These are phyloP conservation scores for Sebastes elongatus DNA, from an alignment of 2,797 vertebrate genomes.

Conservation along the genomic window DNA sequence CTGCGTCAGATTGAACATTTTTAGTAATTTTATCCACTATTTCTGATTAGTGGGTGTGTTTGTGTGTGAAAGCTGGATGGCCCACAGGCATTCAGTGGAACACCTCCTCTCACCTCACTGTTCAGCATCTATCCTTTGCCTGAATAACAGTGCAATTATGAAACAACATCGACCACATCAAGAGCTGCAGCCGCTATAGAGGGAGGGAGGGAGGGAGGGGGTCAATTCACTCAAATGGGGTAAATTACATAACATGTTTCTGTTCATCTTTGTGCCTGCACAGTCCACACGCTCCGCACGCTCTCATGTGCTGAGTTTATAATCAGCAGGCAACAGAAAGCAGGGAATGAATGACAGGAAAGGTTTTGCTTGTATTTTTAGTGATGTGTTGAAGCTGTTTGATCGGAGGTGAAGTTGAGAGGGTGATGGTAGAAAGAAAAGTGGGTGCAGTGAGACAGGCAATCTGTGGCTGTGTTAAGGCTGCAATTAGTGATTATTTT, in stretches of 20 bases:
- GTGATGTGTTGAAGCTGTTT: background rate
- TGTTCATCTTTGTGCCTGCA: constrained; percentile 30
- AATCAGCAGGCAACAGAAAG: constrained; percentile 13
- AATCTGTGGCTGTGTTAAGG: background rate
- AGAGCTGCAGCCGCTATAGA: constrained; percentile 40
- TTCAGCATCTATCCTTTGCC: constrained; percentile 9
- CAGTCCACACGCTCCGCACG: background rate
- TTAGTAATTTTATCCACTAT: background rate
- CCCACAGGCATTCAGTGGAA: constrained; percentile 1
- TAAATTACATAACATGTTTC: constrained; percentile 67
- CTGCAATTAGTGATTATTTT: background rate
- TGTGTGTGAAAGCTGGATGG: background rate
- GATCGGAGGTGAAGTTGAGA: background rate
- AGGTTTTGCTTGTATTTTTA: background rate
- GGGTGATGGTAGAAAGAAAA: background rate
- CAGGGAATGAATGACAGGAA: background rate
- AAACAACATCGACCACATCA: constrained; percentile 52
- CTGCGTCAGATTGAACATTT: constrained; percentile 30
- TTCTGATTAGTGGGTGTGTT: background rate
- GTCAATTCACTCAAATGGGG: constrained; percentile 52
- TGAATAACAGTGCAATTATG: constrained; percentile 41
- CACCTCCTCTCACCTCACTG: background rate
- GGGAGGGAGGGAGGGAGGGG: constrained; percentile 12
- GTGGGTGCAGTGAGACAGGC: background rate
- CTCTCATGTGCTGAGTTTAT: background rate